Evolutionary conservation across 2,797 vertebrate species (phyloP), one percentile per base, ranked within the genome.

Genomic region (Orientallactaga sibirica): DNA sequence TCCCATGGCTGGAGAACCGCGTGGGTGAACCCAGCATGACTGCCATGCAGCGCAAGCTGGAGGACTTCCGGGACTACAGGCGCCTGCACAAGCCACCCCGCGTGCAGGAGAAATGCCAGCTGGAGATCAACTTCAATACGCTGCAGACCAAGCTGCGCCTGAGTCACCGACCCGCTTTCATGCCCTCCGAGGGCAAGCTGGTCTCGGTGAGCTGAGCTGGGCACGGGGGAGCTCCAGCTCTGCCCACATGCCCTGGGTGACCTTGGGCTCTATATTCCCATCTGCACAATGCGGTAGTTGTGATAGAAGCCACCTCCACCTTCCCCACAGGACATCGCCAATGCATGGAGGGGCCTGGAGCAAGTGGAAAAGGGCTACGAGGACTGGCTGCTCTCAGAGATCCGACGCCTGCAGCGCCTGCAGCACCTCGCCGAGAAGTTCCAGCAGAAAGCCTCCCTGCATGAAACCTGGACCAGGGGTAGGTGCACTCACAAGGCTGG

Each of bases 181-280:
- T 99, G 99, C 99, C 99, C 86, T 99, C 99, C 0, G 99, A 99
- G 98, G 99, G 99, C 98, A 99, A 99, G 98, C 99, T 99, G 98
- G 99, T 99, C 96, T 99, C 99, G 97, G 99, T 99, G 97, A 98
- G 99, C 82, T 29, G 2, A 41, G 64, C 76, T 0, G 0, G 64
- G 55, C 29, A 22, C 15, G 58, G n/a, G 20, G 66, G 61, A 16
- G 43, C 55, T 27, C 70, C 1, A 2, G 29, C 37, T 75, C 78
- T 74, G 55, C 70, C 66, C 5, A 0, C 10, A 15, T 75, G 27
- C 66, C 77, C 68, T 27, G 78, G 43, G 55, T 8, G n/a, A 22
- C 62, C 18, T 27, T 33, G 61, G 25, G 68, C 37, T 86, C 55
- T 22, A 5, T 29, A 43, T 84, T 18, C 55, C 82, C 61, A 20